Base-by-base conservation (phyloP, 1,140 invertebrate genomes). In the Asobara japonica region DNA sequence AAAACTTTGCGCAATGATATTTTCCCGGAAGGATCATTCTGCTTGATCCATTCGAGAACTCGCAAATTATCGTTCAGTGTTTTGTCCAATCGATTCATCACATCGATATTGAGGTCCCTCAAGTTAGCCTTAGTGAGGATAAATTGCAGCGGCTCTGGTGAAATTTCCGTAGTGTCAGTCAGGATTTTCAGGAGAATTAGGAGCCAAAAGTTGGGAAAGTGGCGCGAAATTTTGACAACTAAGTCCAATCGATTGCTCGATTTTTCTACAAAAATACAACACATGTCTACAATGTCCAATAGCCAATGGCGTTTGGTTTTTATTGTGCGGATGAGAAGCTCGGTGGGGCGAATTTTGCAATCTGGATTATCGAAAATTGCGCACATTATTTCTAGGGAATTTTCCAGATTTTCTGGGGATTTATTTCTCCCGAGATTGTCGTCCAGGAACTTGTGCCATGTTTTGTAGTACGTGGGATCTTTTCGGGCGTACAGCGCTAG, bases 261-360 rank as follows among this genome's bases (percentile, higher is more conserved):
- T n/a, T n/a, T n/a, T n/a, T n/a, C n/a, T n/a, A n/a, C n/a, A n/a
- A 84, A 74, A 4, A 61, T 71, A 45, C 77, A 74, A 72, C 80
- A 84, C 29, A 84, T 76, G 18, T 83, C 75, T 80, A 86, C 74
- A 69, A 85, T 80, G 76, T 85, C 83, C 38, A 56, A 69, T 10
- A 84, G 25, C 83, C 83, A 86, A 65, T 85, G 83, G 22, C 65
- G 36, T 71, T 75, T 75, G 29, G 48, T 77, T 64, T 38, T 77
- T 29, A 77, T 73, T 18, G 78, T 70, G 75, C 84, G 79, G 48
- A 76, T 72, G 18, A 81, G 73, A 27, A 86, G 69, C 76, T 83
- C 81, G 56, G 74, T 81, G 13, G 67, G 51, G 73, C 81, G 16
- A 65, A 33, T 68, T 60, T 0, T 62, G 67, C 11, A 45, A 11